These are phyloP conservation scores for Melopsittacus undulatus DNA, from an alignment of 2,797 vertebrate species.

Conservation along the genomic window DNA sequence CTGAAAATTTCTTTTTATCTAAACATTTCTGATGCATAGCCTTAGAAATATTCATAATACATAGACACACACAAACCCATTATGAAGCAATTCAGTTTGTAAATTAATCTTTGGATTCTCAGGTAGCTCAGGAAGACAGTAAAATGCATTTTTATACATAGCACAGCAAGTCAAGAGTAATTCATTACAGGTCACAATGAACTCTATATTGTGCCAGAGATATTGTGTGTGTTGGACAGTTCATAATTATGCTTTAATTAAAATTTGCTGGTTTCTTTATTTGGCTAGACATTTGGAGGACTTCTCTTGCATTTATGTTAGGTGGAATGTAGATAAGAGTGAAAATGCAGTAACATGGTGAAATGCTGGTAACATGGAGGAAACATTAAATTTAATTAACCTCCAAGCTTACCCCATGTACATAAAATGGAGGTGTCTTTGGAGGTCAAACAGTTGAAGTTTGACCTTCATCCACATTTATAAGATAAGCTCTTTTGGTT, in stretches of 20 bases:
- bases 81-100: not conserved
- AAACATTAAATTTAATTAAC: not conserved
- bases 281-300: not conserved
- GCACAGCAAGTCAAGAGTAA: not conserved
- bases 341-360: not conserved
- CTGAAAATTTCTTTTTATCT: not conserved
- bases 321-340: not conserved
- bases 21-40: not conserved
- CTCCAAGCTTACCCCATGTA: not conserved
- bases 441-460: not conserved
- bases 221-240: not conserved
- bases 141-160: not conserved
- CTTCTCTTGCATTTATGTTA: not conserved
- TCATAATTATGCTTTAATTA: not conserved
- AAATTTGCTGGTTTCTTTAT: not conserved
- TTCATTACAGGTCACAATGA: not conserved
- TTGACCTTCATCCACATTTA: not conserved
- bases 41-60: not conserved
- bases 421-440: not conserved
- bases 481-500: not conserved
- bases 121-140: not conserved
- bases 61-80: rapidly evolving
- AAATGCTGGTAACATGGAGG: not conserved
- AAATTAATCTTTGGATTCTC: not conserved
- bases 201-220: not conserved